phyloP scores from a whole-genome alignment of 1,140 invertebrate genomes.

The Camponotus floridanus region DNA sequence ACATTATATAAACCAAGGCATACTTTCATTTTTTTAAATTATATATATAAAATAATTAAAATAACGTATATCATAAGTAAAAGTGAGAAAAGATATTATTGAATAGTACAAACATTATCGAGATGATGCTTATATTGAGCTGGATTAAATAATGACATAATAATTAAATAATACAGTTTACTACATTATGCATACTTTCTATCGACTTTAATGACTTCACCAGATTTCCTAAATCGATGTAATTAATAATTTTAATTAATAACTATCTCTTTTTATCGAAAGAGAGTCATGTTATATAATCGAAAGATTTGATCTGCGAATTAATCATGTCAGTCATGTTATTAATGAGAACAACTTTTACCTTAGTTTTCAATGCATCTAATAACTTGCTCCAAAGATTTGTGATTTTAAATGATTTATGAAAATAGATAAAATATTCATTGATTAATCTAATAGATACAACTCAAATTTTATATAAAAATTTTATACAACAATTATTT shows the following conservation, averaged over 20 bases:
- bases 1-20: no score
- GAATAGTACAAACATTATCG: background rate
- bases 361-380: conserved; percentile 8
- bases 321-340: conserved; percentile 47
- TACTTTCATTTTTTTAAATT: no score
- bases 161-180: no score
- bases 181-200: no score
- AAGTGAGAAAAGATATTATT: background rate
- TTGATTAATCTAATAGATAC: conserved; percentile 1
- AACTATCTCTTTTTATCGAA: conserved; percentile 29
- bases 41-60: no score
- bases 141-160: no score
- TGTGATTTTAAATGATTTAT: conserved; percentile 22
- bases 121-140: background rate
- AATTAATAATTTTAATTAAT: conserved; percentile 37
- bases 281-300: conserved; percentile 40
- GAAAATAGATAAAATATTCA: conserved; percentile 30
- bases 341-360: conserved; percentile 18
- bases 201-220: no score
- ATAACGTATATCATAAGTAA: no score
- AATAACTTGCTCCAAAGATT: conserved; percentile 1
- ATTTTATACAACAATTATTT: conserved; percentile 1
- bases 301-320: conserved; percentile 31
- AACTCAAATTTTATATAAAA: background rate
- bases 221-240: conserved; percentile 27